These are phyloP conservation scores for Coccyzus lansbergi DNA, from an alignment of 2,797 vertebrate genomes.

Conservation along the genomic window DNA sequence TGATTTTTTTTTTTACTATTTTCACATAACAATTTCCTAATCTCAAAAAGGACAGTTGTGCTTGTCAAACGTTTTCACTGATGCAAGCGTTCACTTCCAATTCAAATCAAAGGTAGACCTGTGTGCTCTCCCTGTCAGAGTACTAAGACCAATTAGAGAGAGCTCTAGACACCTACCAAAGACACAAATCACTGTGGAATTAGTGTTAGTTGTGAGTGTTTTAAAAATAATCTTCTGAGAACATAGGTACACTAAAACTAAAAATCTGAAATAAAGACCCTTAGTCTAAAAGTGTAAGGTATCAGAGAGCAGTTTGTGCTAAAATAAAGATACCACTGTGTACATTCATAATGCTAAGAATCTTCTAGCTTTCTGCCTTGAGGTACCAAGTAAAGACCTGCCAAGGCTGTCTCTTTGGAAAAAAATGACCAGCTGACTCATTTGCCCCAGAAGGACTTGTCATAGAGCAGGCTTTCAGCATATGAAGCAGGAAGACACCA, in stretches of 20 bases:
- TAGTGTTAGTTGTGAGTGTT: not conserved
- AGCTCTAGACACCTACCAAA: not conserved
- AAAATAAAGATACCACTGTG: not conserved
- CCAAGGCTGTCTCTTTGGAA: not conserved
- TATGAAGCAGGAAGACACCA: not conserved
- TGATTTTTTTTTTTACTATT: conserved; percentile 25
- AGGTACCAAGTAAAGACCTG: not conserved
- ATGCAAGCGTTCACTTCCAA: conserved; percentile 14
- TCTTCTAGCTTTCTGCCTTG: not conserved
- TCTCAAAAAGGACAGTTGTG: conserved; percentile 7
- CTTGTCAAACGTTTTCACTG: conserved; percentile 37
- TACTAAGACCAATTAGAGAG: conserved; percentile 45
- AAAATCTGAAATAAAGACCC: not conserved
- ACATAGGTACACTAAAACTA: not conserved
- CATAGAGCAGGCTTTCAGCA: not conserved
- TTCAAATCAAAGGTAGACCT: conserved; percentile 39
- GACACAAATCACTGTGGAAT: not conserved
- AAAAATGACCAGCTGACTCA: not conserved
- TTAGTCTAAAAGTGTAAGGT: not conserved
- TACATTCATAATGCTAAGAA: not conserved
- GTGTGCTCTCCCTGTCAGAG: conserved; percentile 18
- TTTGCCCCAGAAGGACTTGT: not conserved
- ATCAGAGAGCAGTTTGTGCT: not conserved
- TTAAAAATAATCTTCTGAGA: conserved; percentile 13
- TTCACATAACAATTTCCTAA: conserved; percentile 27